Evolutionary conservation across 2,888 invertebrate genomes (phyloP).

Genomic region (Unio delphinus): DNA sequence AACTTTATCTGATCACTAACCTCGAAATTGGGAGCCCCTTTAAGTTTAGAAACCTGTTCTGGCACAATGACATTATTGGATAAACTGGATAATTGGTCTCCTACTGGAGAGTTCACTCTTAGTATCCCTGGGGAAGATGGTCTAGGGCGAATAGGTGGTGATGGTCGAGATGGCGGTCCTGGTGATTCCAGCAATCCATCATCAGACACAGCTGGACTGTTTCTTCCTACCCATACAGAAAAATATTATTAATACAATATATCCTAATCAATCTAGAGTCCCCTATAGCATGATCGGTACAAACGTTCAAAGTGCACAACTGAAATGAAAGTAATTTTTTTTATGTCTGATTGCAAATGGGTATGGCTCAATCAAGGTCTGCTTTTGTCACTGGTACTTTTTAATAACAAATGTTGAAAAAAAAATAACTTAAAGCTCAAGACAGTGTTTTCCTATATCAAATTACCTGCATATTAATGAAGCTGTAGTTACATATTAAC

Average conservation of each 20-base stretch:
- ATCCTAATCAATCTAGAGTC: no score
- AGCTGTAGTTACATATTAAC: no score
- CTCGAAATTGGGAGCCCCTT: slow-evolving; percentile 40
- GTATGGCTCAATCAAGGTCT: no score
- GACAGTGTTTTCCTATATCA: neutral
- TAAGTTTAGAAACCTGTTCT: slow-evolving; percentile 23
- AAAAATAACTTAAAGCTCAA: neutral
- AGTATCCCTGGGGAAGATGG: slow-evolving; percentile 17
- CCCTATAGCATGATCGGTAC: no score
- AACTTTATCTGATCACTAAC: slow-evolving; percentile 13
- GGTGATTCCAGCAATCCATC: slow-evolving; percentile 25
- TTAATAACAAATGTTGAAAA: neutral
- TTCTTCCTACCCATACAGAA: slow-evolving; percentile 35
- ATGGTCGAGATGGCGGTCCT: slow-evolving; percentile 27
- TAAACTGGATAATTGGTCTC: neutral
- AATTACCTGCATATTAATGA: no score
- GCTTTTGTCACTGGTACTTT: no score
- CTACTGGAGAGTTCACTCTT: slow-evolving; percentile 3
- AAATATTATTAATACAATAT: neutral
- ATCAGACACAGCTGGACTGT: slow-evolving; percentile 46
- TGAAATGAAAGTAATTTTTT: no score
- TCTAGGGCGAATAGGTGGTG: slow-evolving; percentile 25
- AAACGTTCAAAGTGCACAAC: no score
- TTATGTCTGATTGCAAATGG: no score
- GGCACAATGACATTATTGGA: slow-evolving; percentile 30